Percentiles rank a stretch among this genome's conserved stretches.
phyloP scores from a whole-genome alignment of 2,113 vertebrate genomes.

The Microtus montanus region DNA sequence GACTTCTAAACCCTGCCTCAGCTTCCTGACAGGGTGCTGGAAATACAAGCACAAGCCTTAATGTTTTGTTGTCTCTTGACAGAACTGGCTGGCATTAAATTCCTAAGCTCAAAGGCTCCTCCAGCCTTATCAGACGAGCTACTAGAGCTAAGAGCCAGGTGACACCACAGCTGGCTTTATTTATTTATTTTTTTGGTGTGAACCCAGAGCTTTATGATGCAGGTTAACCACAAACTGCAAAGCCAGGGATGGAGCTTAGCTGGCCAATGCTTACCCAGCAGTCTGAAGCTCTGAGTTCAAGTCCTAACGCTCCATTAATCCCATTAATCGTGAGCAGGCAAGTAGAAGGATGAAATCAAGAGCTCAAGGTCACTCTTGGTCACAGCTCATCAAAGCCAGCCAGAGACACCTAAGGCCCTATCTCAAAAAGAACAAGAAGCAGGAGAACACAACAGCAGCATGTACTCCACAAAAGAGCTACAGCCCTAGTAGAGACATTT shows the following conservation, averaged over 20 bases:
- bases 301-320: too few species aligned
- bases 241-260: background rate
- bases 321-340: too few species aligned
- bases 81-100: background rate
- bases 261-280: background rate
- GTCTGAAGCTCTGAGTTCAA: background rate
- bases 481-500: background rate
- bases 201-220: background rate
- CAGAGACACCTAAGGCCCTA: background rate
- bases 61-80: too few species aligned
- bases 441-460: too few species aligned
- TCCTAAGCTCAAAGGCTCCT: background rate
- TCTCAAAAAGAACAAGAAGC: background rate
- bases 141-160: background rate
- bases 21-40: background rate
- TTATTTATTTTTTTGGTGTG: background rate
- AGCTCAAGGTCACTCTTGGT: background rate
- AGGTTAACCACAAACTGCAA: background rate
- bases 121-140: background rate
- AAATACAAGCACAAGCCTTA: background rate
- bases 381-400: background rate
- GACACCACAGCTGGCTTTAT: too few species aligned
- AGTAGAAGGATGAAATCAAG: background rate
- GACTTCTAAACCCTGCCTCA: background rate
- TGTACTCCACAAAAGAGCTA: background rate